These are phyloP conservation scores for Archips crataeganus DNA, from an alignment of 2,888 invertebrate species.

Conservation along the genomic window DNA sequence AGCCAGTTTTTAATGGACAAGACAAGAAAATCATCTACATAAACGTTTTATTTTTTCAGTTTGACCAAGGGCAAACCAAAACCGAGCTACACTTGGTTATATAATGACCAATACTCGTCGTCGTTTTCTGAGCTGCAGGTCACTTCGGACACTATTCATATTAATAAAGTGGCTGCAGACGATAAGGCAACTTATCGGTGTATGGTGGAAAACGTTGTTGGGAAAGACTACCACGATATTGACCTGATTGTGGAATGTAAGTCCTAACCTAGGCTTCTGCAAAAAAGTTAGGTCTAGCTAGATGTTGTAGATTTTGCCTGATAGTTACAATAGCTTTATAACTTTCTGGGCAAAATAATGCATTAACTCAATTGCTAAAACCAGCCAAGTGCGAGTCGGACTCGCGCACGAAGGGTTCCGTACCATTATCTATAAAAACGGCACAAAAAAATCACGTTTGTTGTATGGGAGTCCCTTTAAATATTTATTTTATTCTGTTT, in stretches of 20 bases:
- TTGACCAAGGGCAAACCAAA: constrained; percentile 52
- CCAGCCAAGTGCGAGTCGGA: too few species aligned
- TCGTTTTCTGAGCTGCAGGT: constrained; percentile 38
- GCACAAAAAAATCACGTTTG: too few species aligned
- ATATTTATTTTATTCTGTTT: too few species aligned
- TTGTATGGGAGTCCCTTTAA: too few species aligned
- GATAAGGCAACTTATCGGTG: constrained; percentile 56
- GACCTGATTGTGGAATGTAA: constrained; percentile 58
- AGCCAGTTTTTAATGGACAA: too few species aligned
- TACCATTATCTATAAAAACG: too few species aligned
- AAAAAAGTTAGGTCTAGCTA: background rate
- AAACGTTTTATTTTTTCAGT: constrained; percentile 46
- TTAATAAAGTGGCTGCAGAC: constrained; percentile 44
- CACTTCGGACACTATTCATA: constrained; percentile 43
- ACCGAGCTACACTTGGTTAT: constrained; percentile 57
- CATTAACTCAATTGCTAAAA: too few species aligned
- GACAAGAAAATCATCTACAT: too few species aligned
- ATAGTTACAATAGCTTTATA: too few species aligned
- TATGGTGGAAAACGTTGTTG: constrained; percentile 53
- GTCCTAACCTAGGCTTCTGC: constrained; percentile 42
- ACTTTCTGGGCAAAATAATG: too few species aligned
- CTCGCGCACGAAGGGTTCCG: too few species aligned
- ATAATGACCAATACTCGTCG: constrained; percentile 26
- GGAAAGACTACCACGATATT: constrained; percentile 50
- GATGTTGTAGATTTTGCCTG: background rate